A percentile compares a stretch with the other conserved stretches of the same genome.
Conservation (phyloP, 2,113 vertebrate genomes). For the Lampris incognitus region DNA sequence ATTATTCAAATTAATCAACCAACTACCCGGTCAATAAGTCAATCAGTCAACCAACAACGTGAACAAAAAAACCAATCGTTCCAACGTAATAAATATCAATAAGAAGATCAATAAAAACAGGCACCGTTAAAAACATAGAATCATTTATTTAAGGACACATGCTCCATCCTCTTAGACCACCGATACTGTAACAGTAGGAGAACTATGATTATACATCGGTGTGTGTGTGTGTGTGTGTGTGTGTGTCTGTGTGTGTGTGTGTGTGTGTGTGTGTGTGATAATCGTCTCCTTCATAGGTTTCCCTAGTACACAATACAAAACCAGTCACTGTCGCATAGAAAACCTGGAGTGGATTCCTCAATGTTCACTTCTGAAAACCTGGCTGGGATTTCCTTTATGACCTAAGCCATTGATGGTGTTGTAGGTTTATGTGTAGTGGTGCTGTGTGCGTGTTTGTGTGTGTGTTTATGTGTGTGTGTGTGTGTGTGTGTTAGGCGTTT, state of each 20-base stretch:
- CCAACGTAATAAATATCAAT: no score
- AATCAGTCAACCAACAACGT: no score
- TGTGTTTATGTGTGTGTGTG: not conserved
- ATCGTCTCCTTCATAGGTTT: slow-evolving; percentile 11
- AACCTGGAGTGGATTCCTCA: slow-evolving; percentile 26
- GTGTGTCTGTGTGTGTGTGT: no score
- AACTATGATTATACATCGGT: slow-evolving; percentile 8
- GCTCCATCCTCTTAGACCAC: slow-evolving; percentile 59
- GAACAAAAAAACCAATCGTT: no score
- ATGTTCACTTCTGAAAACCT: not conserved
- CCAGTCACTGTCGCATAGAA: slow-evolving; percentile 33
- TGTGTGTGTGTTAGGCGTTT: not conserved
- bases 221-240: no score
- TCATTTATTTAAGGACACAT: slow-evolving; percentile 77
- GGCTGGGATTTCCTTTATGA: not conserved
- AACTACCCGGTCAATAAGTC: no score
- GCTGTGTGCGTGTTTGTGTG: not conserved
- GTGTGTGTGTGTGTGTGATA: no score
- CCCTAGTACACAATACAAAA: slow-evolving; percentile 46
- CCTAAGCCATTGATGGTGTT: not conserved
- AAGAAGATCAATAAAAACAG: no score
- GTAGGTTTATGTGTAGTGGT: not conserved
- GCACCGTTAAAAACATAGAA: slow-evolving; percentile 61
- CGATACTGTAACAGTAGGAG: slow-evolving; percentile 44
- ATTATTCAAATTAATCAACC: no score